Percentiles rank a stretch among this genome's conserved stretches.
These are phyloP conservation scores for Buphagus erythrorhynchus DNA, from an alignment of 2,797 vertebrate genomes.

Conservation along the genomic window DNA sequence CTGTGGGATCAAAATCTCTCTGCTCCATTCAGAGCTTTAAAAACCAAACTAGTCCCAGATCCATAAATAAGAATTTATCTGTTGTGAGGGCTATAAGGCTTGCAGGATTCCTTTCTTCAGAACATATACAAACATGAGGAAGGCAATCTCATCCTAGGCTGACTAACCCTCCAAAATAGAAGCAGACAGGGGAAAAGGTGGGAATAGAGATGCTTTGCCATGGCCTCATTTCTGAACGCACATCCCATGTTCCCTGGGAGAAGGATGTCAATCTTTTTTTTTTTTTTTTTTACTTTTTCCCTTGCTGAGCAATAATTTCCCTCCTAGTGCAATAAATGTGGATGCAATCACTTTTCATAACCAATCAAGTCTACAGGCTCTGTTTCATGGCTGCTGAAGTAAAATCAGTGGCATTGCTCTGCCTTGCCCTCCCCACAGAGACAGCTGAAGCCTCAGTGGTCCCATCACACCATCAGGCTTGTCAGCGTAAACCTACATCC, in stretches of 20 bases:
- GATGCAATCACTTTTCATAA: neutral
- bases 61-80: neutral
- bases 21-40: neutral
- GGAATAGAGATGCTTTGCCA: neutral
- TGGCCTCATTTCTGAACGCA: neutral
- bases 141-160: neutral
- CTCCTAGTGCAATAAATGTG: neutral
- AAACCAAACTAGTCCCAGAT: accelerated
- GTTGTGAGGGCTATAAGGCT: neutral
- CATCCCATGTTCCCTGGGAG: neutral
- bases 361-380: neutral
- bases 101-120: neutral
- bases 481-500: neutral
- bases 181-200: neutral
- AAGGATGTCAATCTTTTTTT: neutral
- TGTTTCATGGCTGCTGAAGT: neutral
- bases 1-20: neutral
- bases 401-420: neutral
- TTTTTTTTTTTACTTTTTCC: neutral
- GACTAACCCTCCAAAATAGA: neutral
- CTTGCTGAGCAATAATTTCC: neutral
- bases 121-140: neutral
- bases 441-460: neutral
- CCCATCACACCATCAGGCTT: neutral
- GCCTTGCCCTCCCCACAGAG: neutral